Conservation (phyloP, 2,888 invertebrate species). For the Lycaena phlaeas region DNA sequence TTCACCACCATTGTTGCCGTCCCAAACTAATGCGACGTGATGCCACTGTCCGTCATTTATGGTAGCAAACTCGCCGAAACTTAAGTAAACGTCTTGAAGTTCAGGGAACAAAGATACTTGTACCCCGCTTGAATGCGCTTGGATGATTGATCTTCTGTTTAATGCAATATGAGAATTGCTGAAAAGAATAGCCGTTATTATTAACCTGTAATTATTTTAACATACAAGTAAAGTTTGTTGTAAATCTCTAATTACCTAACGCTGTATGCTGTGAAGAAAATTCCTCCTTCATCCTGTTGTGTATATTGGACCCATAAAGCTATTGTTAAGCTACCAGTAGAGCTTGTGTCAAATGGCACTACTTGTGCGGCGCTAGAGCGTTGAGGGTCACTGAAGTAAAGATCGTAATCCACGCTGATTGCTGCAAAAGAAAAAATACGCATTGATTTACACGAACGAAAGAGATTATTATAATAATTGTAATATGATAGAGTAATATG, state of each 20-base stretch:
- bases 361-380: constrained; percentile 94
- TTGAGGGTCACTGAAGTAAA: constrained; percentile 93
- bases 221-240: neutral
- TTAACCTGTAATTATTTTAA: too few relatives aligned
- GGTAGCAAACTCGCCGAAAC: constrained; percentile 92
- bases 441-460: too few relatives aligned
- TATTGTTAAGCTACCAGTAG: constrained; percentile 85
- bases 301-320: constrained; percentile 98
- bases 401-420: constrained; percentile 98
- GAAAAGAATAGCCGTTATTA: constrained; percentile 24
- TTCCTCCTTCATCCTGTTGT: constrained; percentile 91
- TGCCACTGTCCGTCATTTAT: constrained; percentile 98
- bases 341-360: constrained; percentile 89
- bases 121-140: constrained; percentile 94
- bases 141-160: constrained; percentile 85
- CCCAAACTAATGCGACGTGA: constrained; percentile 96
- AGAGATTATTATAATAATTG: too few relatives aligned
- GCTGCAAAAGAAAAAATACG: constrained; percentile 73
- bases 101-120: constrained; percentile 92
- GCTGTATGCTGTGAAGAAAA: constrained; percentile 93
- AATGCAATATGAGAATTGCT: constrained; percentile 85
- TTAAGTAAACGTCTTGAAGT: constrained; percentile 89
- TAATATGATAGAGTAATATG: too few relatives aligned
- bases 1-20: constrained; percentile 87
- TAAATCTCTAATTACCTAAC: constrained; percentile 77